Evolutionary conservation across 2,797 vertebrate genomes (phyloP).

Genomic region (Gymnoscopelus braueri): DNA sequence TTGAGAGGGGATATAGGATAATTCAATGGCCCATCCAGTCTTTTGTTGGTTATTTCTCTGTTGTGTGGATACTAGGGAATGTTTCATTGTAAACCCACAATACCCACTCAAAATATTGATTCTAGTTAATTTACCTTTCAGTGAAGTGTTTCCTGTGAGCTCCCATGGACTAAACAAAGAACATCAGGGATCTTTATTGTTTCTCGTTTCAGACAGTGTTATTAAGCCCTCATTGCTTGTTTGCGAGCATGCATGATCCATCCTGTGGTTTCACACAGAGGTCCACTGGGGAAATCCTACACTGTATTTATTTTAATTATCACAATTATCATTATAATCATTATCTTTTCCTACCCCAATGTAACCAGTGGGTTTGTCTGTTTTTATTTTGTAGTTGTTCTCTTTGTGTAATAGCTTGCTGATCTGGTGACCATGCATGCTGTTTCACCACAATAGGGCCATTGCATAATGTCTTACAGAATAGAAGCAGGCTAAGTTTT

Average conservation of each 20-base stretch:
- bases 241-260: neutral
- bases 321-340: neutral
- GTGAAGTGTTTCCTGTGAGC: neutral
- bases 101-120: constrained; percentile 14
- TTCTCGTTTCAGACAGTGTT: no score
- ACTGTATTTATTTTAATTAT: constrained; percentile 11
- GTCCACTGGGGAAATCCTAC: neutral
- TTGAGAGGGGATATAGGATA: constrained; percentile 23
- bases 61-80: constrained; percentile 15
- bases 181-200: neutral
- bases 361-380: neutral
- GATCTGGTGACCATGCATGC: neutral
- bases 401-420: neutral
- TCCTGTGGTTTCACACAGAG: constrained; percentile 1
- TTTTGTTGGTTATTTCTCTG: constrained; percentile 31
- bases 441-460: constrained; percentile 1
- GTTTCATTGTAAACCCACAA: neutral
- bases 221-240: neutral
- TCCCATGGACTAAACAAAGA: neutral
- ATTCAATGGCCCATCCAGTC: constrained; percentile 14
- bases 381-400: neutral
- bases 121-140: constrained; percentile 10
- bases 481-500: neutral
- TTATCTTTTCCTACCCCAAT: neutral
- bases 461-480: neutral